Base-by-base conservation (phyloP, 2,113 vertebrate genomes). In the Suricata suricatta region DNA sequence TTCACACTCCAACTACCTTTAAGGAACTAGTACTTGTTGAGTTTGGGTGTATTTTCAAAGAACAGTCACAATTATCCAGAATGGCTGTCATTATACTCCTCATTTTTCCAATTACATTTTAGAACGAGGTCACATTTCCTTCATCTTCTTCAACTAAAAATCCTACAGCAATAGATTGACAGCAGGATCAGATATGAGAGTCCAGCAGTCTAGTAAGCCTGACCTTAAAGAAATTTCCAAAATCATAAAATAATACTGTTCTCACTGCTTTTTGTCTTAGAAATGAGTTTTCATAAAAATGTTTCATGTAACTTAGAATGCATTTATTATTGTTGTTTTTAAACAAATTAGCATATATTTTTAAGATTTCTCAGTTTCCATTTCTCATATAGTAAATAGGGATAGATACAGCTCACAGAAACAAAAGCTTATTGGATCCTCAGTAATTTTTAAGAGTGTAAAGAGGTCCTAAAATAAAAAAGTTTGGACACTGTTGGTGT, bases 361-460 rank as follows among this genome's bases (percentile, higher is more conserved):
- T 95, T 71, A 90, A 69, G 69, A 41, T 64, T 83, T 63, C 77
- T 83, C 76, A 60, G 11, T 41, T 94, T 96, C 66, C 74, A 35
- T 68, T 94, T 80, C 35, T 15, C 66, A 35, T 41, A 50, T 31
- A 35, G 23, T 66, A 74, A 44, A 19, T 66, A 7, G 16, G 19
- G 23, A 35, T n/a, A 84, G 38, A 69, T 71, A 52, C 15, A 10
- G 4, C 29, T 54, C 25, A 54, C n/a, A 29, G 15, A 47, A 85
- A 63, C 52, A 85, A n/a, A 60, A 94, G 25, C 44, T 86, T 17
- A 31, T 41, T 69, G 68, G 31, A 27, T 35, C 21, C 38, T 88
- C 47, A 41, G 9, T 83, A 68, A 90, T 52, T 74, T 81, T 81
- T 35, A 54, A 64, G 44, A 29, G 27, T 41, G 3, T 76, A 7